Evolutionary conservation across 2,113 vertebrate genomes (phyloP).

Genomic region (Ophiodon elongatus): DNA sequence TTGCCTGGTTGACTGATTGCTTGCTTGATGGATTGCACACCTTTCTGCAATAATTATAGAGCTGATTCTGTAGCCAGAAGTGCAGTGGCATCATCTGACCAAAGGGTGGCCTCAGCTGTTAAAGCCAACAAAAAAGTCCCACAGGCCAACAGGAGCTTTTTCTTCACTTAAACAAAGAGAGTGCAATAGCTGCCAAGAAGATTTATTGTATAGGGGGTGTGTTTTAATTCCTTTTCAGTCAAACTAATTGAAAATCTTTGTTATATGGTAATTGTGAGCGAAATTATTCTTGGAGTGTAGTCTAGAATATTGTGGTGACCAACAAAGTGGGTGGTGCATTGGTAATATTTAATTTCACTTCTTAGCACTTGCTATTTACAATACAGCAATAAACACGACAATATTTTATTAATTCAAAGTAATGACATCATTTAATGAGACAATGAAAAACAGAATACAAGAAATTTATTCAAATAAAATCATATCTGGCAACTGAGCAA

Average conservation of each 20-base stretch:
- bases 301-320: neutral
- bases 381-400: neutral
- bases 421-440: neutral
- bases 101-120: slow-evolving; percentile 9
- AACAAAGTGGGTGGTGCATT: neutral
- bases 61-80: neutral
- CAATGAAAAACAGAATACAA: neutral
- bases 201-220: neutral
- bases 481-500: neutral
- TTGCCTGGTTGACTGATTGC: neutral
- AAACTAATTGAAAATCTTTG: neutral
- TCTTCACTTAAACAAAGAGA: neutral
- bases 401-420: neutral
- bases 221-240: neutral
- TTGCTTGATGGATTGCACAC: neutral
- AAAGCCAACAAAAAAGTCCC: neutral
- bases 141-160: neutral
- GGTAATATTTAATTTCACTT: neutral
- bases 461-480: neutral
- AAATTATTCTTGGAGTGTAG: neutral
- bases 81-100: slow-evolving; percentile 13
- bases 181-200: neutral
- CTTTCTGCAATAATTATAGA: neutral
- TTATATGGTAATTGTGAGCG: too few species aligned
- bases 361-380: neutral